Conservation (phyloP, 1,140 invertebrate genomes). For the Asobara japonica region DNA sequence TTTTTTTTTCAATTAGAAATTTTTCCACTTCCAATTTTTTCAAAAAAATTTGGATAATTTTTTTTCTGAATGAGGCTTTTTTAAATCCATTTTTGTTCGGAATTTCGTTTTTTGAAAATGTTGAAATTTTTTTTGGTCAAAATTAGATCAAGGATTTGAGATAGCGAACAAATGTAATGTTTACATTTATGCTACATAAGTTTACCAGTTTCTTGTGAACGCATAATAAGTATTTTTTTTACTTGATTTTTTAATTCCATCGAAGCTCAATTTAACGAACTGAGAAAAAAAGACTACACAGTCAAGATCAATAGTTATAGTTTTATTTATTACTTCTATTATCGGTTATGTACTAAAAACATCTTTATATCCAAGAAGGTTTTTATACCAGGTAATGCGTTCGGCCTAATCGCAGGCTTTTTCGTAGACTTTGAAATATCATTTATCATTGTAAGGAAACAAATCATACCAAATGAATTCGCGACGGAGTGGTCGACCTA, state of each 20-base stretch:
- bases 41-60: too few relatives aligned
- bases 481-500: too few relatives aligned
- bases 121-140: too few relatives aligned
- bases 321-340: background rate
- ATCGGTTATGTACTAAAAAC: background rate
- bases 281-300: background rate
- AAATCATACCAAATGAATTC: too few relatives aligned
- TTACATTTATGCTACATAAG: too few relatives aligned
- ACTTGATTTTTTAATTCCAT: slow-evolving; percentile 1
- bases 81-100: background rate
- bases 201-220: too few relatives aligned
- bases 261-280: slow-evolving; percentile 10
- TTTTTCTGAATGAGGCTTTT: too few relatives aligned
- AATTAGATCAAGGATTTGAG: too few relatives aligned
- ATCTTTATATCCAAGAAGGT: background rate
- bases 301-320: background rate
- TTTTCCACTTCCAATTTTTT: too few relatives aligned
- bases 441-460: too few relatives aligned
- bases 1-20: too few relatives aligned
- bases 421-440: background rate
- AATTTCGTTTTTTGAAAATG: background rate
- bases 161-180: too few relatives aligned
- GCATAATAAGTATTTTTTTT: background rate
- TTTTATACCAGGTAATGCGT: background rate
- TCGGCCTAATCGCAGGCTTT: background rate